Conservation (phyloP, 2,888 invertebrate species). For the Gastracanthus pulcherrimus region DNA sequence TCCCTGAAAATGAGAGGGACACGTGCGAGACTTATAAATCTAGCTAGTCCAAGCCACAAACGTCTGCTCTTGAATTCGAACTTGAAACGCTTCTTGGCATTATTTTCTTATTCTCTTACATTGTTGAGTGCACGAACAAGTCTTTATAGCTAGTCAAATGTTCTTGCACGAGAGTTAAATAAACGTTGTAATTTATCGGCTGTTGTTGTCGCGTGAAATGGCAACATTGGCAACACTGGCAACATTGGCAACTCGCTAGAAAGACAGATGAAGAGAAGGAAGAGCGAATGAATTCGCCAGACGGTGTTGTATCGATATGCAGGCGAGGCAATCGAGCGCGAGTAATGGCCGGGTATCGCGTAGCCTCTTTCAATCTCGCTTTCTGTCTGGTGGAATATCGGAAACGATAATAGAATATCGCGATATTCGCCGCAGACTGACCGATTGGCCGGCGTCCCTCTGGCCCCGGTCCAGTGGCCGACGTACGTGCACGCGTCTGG, state of each 20-base stretch:
- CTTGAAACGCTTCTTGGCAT: neutral
- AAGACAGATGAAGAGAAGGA: neutral
- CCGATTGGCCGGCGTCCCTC: constrained; percentile 17
- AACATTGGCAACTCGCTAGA: neutral
- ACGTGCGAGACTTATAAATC: constrained; percentile 1
- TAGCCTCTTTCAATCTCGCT: neutral
- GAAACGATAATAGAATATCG: constrained; percentile 6
- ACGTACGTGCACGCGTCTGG: too few relatives aligned
- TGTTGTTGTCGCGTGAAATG: too few relatives aligned
- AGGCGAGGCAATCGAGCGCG: neutral
- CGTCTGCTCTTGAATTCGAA: too few relatives aligned
- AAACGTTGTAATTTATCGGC: too few relatives aligned
- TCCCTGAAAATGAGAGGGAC: neutral
- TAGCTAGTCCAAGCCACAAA: too few relatives aligned
- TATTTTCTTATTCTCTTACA: too few relatives aligned
- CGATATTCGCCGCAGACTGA: neutral
- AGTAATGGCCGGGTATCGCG: neutral
- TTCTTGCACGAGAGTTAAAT: too few relatives aligned
- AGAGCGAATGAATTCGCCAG: neutral
- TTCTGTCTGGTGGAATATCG: neutral
- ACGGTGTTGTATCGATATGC: neutral
- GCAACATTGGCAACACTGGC: neutral
- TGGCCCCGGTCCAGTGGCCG: constrained; percentile 33
- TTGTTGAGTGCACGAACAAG: too few relatives aligned
- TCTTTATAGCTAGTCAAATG: too few relatives aligned